Base-by-base conservation (phyloP, 2,797 vertebrate genomes). In the Etheostoma nigrum region DNA sequence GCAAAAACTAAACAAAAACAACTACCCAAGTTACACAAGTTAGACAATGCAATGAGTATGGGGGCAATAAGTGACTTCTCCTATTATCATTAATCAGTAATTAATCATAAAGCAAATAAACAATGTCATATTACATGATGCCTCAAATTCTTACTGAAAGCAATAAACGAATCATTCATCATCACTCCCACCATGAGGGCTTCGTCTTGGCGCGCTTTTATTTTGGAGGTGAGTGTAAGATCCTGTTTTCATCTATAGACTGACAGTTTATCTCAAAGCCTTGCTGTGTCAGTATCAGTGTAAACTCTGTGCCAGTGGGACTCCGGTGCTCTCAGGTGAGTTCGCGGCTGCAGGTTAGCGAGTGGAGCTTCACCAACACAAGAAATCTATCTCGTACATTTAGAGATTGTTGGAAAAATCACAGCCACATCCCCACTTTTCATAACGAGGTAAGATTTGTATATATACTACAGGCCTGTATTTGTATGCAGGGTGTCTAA, bases 311-410 rank as follows among this genome's bases (percentile, higher is more conserved):
- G 25, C 11, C 23, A 72, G 76, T 76, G 70, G 9, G 6, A 48
- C 10, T 67, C 6, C 3, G 30, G 47, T 4, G 14, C 63, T 67
- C 59, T 83, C 74, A 90, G 87, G 81, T 90, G 81, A 61, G 67
- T 10, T 1, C 11, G 27, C 49, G 10, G 51, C 54, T 47, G 47
- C 23, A 5, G 36, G 73, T 23, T 45, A 52, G n/a, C 51, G 47
- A 54, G 47, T 18, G 59, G 10, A 67, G 13, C 21, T 40, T 54
- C 33, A 23, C 18, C 0, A 4, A 49, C 33, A 47, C 54, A 21
- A 23, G 64, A 44, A 0, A 4, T 12, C 27, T 21, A 14, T 42
- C 5, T 68, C 3, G 0, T 0, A 16, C 6, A 13, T 44, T 67
- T 48, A 21, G 15, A 71, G 60, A 25, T 27, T 4, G 6, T 55